These are phyloP conservation scores for Cuculus canorus DNA, from an alignment of 2,797 vertebrate genomes.

Conservation along the genomic window DNA sequence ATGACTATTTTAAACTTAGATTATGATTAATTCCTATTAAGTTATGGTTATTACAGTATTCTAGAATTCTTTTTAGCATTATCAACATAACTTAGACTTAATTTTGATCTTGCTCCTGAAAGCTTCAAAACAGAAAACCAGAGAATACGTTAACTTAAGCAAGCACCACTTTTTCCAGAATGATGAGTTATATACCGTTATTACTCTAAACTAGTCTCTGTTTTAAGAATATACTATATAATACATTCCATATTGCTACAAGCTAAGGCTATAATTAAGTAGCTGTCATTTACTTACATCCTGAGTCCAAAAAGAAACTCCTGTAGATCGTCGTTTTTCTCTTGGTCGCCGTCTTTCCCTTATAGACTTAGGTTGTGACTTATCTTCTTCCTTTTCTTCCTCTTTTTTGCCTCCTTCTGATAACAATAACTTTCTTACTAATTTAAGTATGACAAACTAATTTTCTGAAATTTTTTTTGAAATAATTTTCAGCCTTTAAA, in stretches of 20 bases:
- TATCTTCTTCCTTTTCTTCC: constrained; percentile 97
- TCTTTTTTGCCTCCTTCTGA: constrained; percentile 90
- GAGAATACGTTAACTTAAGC: neutral
- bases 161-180: neutral
- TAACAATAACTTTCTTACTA: constrained; percentile 57
- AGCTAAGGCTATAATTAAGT: neutral
- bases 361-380: constrained; percentile 94
- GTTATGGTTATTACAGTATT: neutral
- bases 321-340: constrained; percentile 96
- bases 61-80: neutral
- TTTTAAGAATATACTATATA: neutral
- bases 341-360: constrained; percentile 94
- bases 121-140: neutral
- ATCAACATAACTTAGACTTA: neutral
- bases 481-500: neutral
- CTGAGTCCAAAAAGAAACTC: constrained; percentile 93
- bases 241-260: neutral
- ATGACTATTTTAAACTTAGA: neutral
- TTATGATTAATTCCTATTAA: neutral
- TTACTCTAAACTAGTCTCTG: neutral
- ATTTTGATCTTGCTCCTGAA: neutral
- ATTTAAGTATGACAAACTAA: neutral
- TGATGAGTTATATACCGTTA: neutral
- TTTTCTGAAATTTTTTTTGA: neutral
- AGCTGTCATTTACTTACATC: constrained; percentile 82